Percentiles rank a stretch among this genome's conserved stretches.
Evolutionary conservation across 2,888 invertebrate genomes (phyloP).

Genomic region (Chrysotoxum bicinctum): DNA sequence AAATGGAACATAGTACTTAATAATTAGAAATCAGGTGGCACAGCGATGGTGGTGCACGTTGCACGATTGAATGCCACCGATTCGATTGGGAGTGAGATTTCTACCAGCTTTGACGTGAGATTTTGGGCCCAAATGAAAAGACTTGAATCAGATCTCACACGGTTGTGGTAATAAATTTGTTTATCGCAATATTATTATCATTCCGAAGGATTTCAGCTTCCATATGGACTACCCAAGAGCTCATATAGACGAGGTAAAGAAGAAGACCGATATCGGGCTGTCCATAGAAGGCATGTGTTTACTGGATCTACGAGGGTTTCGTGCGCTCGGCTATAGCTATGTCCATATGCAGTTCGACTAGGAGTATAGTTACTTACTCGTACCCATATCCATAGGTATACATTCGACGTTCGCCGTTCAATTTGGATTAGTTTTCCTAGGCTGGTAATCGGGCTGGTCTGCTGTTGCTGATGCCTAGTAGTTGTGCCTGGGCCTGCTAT

Average conservation of each 20-base stretch:
- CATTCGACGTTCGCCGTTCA: constrained; percentile 63
- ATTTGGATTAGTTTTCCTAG: constrained; percentile 63
- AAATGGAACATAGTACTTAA: constrained; percentile 64
- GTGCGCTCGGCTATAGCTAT: constrained; percentile 56
- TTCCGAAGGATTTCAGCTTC: constrained; percentile 72
- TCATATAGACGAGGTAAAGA: constrained; percentile 23
- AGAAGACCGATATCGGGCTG: constrained; percentile 65
- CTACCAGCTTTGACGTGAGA: constrained; percentile 55
- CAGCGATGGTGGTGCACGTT: constrained; percentile 12
- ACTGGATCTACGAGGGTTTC: constrained; percentile 68
- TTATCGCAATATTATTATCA: constrained; percentile 72
- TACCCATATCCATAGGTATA: background rate
- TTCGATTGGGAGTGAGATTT: constrained; percentile 62
- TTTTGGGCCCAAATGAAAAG: constrained; percentile 62
- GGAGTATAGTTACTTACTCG: constrained; percentile 25
- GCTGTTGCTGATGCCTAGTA: constrained; percentile 55
- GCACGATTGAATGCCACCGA: constrained; percentile 63
- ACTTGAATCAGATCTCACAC: constrained; percentile 68
- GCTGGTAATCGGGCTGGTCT: constrained; percentile 68
- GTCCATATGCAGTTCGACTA: constrained; percentile 54
- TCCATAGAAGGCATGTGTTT: constrained; percentile 70
- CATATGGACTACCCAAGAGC: constrained; percentile 55
- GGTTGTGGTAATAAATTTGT: constrained; percentile 71
- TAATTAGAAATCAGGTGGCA: constrained; percentile 72
- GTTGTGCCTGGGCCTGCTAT: constrained; percentile 22